Evolutionary conservation across 2,888 invertebrate genomes (phyloP).

Genomic region (Pogonocherus hispidulus): DNA sequence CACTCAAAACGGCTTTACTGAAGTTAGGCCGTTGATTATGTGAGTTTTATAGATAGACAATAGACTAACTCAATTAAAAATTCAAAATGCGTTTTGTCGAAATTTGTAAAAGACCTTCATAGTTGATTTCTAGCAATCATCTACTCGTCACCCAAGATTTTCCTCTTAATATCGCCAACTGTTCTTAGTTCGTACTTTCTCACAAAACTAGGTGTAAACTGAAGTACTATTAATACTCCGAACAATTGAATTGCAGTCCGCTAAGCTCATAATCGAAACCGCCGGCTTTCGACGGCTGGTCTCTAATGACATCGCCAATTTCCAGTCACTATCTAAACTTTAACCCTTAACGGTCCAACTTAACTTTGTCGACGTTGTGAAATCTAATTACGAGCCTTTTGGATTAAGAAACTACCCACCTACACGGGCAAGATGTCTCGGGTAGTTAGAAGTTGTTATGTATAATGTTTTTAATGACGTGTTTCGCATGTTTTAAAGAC

Average conservation of each 20-base stretch:
- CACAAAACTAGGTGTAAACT: neutral
- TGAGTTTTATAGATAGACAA: too few relatives aligned
- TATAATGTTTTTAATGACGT: slow-evolving; percentile 23
- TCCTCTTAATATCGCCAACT: too few relatives aligned
- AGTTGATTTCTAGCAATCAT: too few relatives aligned
- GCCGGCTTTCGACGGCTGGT: slow-evolving; percentile 25
- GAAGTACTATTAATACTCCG: slow-evolving; percentile 2
- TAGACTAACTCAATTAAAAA: too few relatives aligned
- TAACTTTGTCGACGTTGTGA: slow-evolving; percentile 41
- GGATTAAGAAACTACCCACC: slow-evolving; percentile 39
- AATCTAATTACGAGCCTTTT: slow-evolving; percentile 44
- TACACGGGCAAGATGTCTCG: slow-evolving; percentile 30
- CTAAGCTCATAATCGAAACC: slow-evolving; percentile 24
- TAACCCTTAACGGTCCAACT: slow-evolving; percentile 47
- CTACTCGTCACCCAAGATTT: too few relatives aligned
- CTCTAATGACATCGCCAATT: slow-evolving; percentile 44
- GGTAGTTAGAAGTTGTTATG: slow-evolving; percentile 31
- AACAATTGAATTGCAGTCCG: slow-evolving; percentile 11
- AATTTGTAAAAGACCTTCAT: too few relatives aligned
- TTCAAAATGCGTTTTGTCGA: too few relatives aligned
- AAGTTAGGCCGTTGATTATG: too few relatives aligned
- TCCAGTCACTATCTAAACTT: slow-evolving; percentile 45
- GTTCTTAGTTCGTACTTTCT: too few relatives aligned
- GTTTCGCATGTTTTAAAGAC: neutral
- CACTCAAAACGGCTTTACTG: too few relatives aligned